Evolutionary conservation across 2,888 invertebrate species (phyloP).

Genomic region (Thymelicus sylvestris): DNA sequence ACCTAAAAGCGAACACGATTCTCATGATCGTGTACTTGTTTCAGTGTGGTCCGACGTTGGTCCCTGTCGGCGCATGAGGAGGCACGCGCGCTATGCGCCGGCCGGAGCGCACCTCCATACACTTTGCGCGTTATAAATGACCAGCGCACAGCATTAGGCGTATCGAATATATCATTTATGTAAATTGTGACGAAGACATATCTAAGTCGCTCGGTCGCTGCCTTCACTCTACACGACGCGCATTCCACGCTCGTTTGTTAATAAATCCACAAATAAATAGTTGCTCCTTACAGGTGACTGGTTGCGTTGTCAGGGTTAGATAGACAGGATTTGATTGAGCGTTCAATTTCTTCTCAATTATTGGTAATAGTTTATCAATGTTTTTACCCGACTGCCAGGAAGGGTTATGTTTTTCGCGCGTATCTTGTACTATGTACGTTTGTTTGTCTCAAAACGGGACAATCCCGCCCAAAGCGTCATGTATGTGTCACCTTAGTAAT

Average conservation of each 20-base stretch:
- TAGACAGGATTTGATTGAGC: conserved; percentile 17
- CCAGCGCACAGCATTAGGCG: conserved; percentile 79
- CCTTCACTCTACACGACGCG: conserved; percentile 76
- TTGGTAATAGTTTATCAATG: not conserved
- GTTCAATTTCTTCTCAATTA: conserved; percentile 11
- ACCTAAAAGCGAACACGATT: conserved; percentile 59
- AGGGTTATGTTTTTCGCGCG: too few relatives aligned
- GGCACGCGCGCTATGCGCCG: conserved; percentile 81
- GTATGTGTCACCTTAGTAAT: too few relatives aligned
- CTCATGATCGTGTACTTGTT: conserved; percentile 49
- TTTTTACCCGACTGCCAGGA: not conserved
- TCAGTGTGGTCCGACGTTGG: conserved; percentile 74
- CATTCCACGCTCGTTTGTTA: conserved; percentile 72
- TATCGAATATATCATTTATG: conserved; percentile 83
- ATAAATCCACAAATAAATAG: conserved; percentile 66
- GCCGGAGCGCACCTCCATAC: conserved; percentile 61
- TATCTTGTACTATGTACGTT: too few relatives aligned
- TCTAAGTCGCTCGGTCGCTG: conserved; percentile 71
- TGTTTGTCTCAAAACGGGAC: too few relatives aligned
- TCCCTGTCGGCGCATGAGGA: conserved; percentile 70
- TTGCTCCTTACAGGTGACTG: conserved; percentile 53
- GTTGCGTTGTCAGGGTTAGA: conserved; percentile 20
- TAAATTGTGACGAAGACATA: conserved; percentile 85
- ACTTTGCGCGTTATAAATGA: conserved; percentile 79
- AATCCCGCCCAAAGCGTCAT: too few relatives aligned